phyloP scores from a whole-genome alignment of 2,113 vertebrate genomes.

The Morone chrysops region DNA sequence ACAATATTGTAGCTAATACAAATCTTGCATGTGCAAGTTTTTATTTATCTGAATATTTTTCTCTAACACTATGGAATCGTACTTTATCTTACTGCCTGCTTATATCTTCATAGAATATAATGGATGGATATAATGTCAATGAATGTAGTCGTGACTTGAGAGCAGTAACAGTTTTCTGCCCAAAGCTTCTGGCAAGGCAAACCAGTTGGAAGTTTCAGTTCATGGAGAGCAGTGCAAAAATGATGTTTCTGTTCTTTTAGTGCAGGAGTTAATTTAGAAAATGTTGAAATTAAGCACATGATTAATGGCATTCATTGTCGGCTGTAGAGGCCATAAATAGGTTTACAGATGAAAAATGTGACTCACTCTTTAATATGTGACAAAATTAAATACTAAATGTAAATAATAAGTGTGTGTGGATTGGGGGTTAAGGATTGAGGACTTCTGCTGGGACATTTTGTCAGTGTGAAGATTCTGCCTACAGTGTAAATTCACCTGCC shows the following conservation, averaged over 20 bases:
- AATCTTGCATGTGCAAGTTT: not conserved
- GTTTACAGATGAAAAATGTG: not conserved
- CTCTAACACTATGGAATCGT: not conserved
- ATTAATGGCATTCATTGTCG: not conserved
- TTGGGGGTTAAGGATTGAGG: not conserved
- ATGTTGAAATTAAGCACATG: slow-evolving; percentile 6
- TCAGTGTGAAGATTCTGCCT: slow-evolving; percentile 37
- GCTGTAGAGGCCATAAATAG: not conserved
- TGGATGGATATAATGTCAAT: not conserved
- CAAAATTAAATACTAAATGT: slow-evolving; percentile 19
- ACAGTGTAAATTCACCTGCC: slow-evolving; percentile 41
- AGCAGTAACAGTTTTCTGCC: not conserved
- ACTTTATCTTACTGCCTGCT: not conserved
- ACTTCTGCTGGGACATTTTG: slow-evolving; percentile 37
- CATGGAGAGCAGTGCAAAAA: not conserved
- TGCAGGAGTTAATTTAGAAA: slow-evolving; percentile 12
- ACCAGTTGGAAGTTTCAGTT: not conserved
- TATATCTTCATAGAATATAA: not conserved
- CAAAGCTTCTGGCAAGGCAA: not conserved
- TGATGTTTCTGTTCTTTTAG: not conserved
- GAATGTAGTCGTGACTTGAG: not conserved
- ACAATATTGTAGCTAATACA: slow-evolving; percentile 1
- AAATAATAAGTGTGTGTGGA: slow-evolving; percentile 4
- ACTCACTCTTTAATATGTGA: not conserved
- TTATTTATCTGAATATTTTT: not conserved